Conservation (phyloP, 2,888 invertebrate genomes). For the Cheiracanthium punctorium region DNA sequence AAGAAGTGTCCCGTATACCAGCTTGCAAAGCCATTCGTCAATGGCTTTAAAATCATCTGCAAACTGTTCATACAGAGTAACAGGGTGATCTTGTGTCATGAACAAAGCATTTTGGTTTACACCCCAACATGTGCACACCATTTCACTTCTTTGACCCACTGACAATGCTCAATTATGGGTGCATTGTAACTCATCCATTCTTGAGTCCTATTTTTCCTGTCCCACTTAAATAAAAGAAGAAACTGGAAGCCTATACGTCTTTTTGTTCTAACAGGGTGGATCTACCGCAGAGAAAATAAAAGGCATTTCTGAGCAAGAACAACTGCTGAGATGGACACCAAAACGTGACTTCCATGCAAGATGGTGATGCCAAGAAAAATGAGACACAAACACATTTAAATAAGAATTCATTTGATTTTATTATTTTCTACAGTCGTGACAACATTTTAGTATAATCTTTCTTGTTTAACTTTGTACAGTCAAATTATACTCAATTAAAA, state of each 20-base stretch:
- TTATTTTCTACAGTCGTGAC: conserved; percentile 42
- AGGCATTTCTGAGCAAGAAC: conserved; percentile 71
- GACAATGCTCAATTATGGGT: too few species aligned
- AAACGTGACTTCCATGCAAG: conserved; percentile 62
- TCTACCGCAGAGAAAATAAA: conserved; percentile 71
- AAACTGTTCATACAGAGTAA: too few species aligned
- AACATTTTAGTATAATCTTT: conserved; percentile 39
- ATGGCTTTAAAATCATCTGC: too few species aligned
- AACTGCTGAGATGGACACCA: conserved; percentile 65
- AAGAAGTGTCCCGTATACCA: too few species aligned
- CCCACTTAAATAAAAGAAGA: too few species aligned
- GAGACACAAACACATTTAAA: conserved; percentile 63
- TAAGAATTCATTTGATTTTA: conserved; percentile 55
- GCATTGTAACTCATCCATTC: too few species aligned
- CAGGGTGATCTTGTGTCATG: too few species aligned
- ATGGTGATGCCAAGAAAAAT: conserved; percentile 71
- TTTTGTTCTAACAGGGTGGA: conserved; percentile 25
- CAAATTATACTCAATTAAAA: conserved; percentile 6
- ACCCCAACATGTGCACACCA: too few species aligned
- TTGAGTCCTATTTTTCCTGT: too few species aligned
- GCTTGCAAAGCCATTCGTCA: too few species aligned
- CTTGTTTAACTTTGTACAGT: neutral
- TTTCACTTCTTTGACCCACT: too few species aligned
- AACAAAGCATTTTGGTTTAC: too few species aligned
- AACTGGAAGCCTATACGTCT: neutral